Conservation (phyloP, 2,113 vertebrate species). For the Mobula birostris region DNA sequence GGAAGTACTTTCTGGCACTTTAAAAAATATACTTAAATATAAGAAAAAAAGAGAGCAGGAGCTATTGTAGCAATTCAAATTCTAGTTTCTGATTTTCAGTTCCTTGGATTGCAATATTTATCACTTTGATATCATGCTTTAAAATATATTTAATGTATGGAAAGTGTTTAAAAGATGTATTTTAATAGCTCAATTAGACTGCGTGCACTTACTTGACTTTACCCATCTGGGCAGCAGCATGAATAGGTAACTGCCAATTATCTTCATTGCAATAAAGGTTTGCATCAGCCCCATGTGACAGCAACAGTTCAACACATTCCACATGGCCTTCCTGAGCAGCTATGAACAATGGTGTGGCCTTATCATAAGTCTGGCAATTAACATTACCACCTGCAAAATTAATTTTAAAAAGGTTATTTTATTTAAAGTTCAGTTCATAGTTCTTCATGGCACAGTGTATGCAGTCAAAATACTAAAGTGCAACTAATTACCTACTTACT, state of each 20-base stretch:
- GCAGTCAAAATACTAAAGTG: not conserved
- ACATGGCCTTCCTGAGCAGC: constrained; percentile 86
- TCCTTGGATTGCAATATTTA: not conserved
- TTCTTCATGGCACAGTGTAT: not conserved
- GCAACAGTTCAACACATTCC: constrained; percentile 66
- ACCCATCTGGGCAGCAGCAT: constrained; percentile 82
- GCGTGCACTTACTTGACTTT: constrained; percentile 62
- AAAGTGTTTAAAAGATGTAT: not conserved
- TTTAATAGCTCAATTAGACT: not conserved
- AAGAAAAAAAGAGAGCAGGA: not conserved
- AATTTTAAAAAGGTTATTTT: constrained; percentile 37
- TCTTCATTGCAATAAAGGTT: constrained; percentile 75
- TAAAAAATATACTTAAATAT: not conserved
- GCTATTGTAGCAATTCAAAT: not conserved
- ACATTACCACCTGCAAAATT: constrained; percentile 67
- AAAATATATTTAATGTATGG: not conserved
- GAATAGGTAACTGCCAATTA: constrained; percentile 79
- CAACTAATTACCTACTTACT: not conserved
- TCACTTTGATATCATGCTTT: not conserved
- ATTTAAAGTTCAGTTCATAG: not conserved
- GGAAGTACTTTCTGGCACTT: not conserved
- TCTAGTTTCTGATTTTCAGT: not conserved
- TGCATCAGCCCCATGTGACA: constrained; percentile 70
- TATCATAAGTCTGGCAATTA: constrained; percentile 76
- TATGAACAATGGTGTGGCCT: constrained; percentile 82